phyloP scores from a whole-genome alignment of 2,113 vertebrate genomes.

The Puntigrus tetrazona region DNA sequence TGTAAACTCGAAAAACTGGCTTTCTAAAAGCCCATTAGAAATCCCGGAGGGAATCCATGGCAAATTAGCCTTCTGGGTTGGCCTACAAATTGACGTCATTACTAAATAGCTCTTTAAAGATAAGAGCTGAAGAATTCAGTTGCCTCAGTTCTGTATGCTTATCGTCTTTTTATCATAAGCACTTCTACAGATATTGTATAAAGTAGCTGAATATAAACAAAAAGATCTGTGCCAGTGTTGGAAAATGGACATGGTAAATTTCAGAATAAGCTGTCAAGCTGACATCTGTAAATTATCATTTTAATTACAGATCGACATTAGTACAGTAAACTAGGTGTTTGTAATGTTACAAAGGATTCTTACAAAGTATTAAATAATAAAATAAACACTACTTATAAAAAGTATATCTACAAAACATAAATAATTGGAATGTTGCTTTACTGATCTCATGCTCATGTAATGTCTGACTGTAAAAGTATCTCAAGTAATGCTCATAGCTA shows the following conservation, averaged over 20 bases:
- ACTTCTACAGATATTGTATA: background rate
- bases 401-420: background rate
- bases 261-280: background rate
- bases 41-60: background rate
- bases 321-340: background rate
- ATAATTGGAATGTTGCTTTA: background rate
- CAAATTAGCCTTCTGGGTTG: background rate
- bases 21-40: slow-evolving; percentile 7
- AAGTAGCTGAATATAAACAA: background rate
- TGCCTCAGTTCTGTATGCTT: background rate
- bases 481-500: background rate
- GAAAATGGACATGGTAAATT: background rate
- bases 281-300: background rate
- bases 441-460: background rate
- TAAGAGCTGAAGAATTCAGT: background rate
- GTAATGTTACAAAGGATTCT: background rate
- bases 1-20: background rate
- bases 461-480: slow-evolving; percentile 12
- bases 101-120: background rate
- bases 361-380: too few relatives aligned
- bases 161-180: background rate
- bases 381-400: background rate
- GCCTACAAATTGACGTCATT: background rate
- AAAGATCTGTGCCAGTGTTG: background rate
- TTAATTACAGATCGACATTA: background rate